Percentiles rank a stretch among this genome's conserved stretches.
Conservation (phyloP, 2,888 invertebrate species). For the Drosophila anomelani region DNA sequence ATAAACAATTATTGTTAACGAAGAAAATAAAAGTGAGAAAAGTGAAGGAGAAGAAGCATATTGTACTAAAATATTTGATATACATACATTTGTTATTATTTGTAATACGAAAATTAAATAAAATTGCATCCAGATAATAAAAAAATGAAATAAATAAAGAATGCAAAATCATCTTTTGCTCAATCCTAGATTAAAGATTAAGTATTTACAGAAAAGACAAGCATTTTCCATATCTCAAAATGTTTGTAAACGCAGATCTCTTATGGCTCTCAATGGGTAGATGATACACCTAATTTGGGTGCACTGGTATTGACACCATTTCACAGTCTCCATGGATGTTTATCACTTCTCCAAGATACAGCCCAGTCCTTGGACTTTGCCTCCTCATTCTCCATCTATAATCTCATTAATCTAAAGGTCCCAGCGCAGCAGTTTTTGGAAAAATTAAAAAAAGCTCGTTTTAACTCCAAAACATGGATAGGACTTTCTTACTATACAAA, state of each 20-base stretch:
- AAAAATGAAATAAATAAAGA: slow-evolving; percentile 60
- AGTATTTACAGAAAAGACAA: no score
- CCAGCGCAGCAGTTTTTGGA: no score
- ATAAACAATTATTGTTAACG: slow-evolving; percentile 74
- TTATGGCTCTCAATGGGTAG: no score
- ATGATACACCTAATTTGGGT: no score
- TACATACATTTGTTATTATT: slow-evolving; percentile 77
- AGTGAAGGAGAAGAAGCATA: slow-evolving; percentile 59
- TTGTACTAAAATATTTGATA: slow-evolving; percentile 78
- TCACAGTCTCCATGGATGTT: no score
- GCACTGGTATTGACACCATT: no score
- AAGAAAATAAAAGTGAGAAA: slow-evolving; percentile 68
- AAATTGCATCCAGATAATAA: slow-evolving; percentile 79
- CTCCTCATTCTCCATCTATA: no score
- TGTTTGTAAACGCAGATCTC: no score
- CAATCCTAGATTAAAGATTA: slow-evolving; percentile 17
- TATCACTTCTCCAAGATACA: background rate
- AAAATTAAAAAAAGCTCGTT: background rate
- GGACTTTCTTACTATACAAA: background rate
- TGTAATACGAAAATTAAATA: slow-evolving; percentile 77
- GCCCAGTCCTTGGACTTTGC: background rate
- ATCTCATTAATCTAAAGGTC: no score
- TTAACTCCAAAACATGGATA: background rate
- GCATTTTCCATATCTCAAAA: no score
- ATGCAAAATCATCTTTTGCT: slow-evolving; percentile 31